Evolutionary conservation across 2,113 vertebrate species (phyloP).

Genomic region (Raja brachyura): DNA sequence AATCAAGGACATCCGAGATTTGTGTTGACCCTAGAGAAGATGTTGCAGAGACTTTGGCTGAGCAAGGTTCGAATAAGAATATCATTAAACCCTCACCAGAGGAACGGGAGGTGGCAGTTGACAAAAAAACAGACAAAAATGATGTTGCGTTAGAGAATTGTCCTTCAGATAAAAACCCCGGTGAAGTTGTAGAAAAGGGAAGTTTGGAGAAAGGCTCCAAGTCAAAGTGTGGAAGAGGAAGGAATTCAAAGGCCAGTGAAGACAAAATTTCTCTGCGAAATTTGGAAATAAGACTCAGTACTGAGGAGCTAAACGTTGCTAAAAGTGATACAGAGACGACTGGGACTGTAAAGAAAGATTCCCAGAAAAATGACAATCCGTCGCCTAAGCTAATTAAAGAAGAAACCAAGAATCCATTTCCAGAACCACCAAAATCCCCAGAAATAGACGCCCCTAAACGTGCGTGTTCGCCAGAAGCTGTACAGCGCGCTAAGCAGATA

Average conservation of each 20-base stretch:
- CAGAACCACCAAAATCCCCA: constrained; percentile 44
- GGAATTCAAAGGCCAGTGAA: constrained; percentile 58
- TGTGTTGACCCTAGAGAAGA: constrained; percentile 50
- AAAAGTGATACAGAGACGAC: constrained; percentile 61
- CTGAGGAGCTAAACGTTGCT: constrained; percentile 67
- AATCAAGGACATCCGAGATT: constrained; percentile 55
- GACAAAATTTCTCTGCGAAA: constrained; percentile 76
- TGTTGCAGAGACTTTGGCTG: constrained; percentile 48
- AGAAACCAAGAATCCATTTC: constrained; percentile 51
- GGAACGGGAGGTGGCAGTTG: constrained; percentile 45
- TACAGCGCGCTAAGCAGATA: constrained; percentile 75
- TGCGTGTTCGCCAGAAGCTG: constrained; percentile 59
- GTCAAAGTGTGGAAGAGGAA: constrained; percentile 72
- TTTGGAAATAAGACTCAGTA: constrained; percentile 67
- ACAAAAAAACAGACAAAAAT: constrained; percentile 61
- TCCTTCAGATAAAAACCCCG: constrained; percentile 43
- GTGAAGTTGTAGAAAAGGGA: constrained; percentile 62
- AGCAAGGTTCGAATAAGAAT: constrained; percentile 47
- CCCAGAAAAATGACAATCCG: constrained; percentile 56
- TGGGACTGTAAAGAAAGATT: constrained; percentile 55
- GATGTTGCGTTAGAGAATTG: constrained; percentile 50
- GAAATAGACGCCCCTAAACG: constrained; percentile 61
- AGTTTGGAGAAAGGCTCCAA: constrained; percentile 69
- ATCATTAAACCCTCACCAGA: constrained; percentile 52
- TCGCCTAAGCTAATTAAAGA: constrained; percentile 52